phyloP scores from a whole-genome alignment of 2,113 vertebrate species.

The Pseudorectes ferrugineus region DNA sequence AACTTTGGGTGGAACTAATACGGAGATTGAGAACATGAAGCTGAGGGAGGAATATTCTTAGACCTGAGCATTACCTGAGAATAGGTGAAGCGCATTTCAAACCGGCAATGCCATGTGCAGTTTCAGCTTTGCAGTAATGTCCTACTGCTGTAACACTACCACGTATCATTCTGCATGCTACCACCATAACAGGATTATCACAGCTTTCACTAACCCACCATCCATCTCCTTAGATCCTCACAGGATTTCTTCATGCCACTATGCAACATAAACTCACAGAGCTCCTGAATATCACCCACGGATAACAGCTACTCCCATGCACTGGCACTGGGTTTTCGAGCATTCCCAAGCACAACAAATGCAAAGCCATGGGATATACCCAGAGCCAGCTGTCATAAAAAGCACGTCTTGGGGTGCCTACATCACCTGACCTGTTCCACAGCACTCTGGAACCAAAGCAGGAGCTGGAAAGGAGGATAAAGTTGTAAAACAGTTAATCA shows the following conservation, averaged over 20 bases:
- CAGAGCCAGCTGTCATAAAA: not conserved
- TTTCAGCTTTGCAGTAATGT: not conserved
- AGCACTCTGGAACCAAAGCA: not conserved
- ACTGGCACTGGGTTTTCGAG: not conserved
- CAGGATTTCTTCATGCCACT: not conserved
- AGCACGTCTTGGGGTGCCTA: not conserved
- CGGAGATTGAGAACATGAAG: not conserved
- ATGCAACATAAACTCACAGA: not conserved
- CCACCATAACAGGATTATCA: not conserved
- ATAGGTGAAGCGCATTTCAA: not conserved
- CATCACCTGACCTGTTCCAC: not conserved
- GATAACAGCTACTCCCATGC: not conserved
- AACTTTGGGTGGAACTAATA: not conserved
- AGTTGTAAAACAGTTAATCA: not conserved
- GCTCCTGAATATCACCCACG: not conserved
- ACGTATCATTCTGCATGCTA: rapidly evolving
- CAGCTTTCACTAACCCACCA: not conserved
- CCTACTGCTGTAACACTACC: not conserved
- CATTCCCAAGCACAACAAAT: not conserved
- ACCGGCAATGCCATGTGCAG: not conserved
- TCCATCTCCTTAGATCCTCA: not conserved
- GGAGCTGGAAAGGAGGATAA: not conserved
- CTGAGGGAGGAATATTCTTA: not conserved
- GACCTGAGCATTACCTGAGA: not conserved
- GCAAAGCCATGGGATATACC: not conserved